A percentile compares a stretch with the other conserved stretches of the same genome.
These are phyloP conservation scores for Lethenteron camtschaticum DNA, from an alignment of 2,113 vertebrate species.

Conservation along the genomic window DNA sequence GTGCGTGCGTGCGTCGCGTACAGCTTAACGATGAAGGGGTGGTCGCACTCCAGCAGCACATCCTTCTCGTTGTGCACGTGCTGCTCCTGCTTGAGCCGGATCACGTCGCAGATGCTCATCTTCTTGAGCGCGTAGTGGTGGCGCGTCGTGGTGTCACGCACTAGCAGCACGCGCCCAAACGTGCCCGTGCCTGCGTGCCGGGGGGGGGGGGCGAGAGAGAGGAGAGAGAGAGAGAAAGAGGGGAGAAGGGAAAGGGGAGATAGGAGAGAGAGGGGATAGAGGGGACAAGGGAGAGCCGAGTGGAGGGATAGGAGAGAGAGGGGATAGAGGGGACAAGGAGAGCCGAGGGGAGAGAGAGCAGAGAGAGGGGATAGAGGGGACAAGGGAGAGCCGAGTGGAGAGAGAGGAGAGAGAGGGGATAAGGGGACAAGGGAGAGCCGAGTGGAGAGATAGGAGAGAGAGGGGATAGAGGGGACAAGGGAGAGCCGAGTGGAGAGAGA, in stretches of 20 bases:
- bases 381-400: too few species aligned
- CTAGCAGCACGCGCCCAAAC: constrained; percentile 73
- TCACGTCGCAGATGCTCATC: constrained; percentile 82
- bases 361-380: too few species aligned
- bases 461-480: too few species aligned
- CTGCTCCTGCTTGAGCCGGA: constrained; percentile 78
- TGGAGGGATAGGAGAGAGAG: too few species aligned
- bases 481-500: too few species aligned
- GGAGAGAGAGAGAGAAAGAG: neutral
- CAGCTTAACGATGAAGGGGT: constrained; percentile 71
- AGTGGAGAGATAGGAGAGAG: too few species aligned
- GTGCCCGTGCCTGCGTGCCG: constrained; percentile 50
- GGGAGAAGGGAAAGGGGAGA: neutral
- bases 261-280: too few species aligned
- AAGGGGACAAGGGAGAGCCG: too few species aligned
- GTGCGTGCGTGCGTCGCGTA: constrained; percentile 26
- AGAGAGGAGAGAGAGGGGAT: too few species aligned
- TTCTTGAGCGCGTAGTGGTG: constrained; percentile 65
- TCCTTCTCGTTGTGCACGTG: constrained; percentile 91
- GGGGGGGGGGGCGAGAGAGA: neutral
- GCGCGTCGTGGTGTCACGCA: constrained; percentile 31
- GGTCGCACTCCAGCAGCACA: constrained; percentile 58
- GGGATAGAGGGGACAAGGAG: too few species aligned
- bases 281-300: too few species aligned
- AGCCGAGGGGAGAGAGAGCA: too few species aligned